Percentiles rank a stretch among this genome's conserved stretches.
phyloP scores from a whole-genome alignment of 2,113 vertebrate genomes.

The Thamnophis sirtalis region DNA sequence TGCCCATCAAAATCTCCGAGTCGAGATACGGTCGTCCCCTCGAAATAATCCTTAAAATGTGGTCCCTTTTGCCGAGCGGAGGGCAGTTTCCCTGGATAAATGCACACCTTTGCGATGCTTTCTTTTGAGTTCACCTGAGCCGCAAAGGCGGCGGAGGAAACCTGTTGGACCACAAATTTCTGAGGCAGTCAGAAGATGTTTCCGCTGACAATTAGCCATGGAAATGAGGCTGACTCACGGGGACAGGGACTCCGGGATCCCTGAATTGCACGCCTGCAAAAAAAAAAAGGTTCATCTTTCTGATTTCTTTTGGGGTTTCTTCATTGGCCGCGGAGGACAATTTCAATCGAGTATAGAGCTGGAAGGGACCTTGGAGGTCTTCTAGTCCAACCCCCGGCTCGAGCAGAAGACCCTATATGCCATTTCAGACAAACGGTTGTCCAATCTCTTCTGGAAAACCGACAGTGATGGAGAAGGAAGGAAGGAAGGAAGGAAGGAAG shows the following conservation, averaged over 20 bases:
- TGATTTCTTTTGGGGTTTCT: background rate
- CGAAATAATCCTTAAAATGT: background rate
- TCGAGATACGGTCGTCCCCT: background rate
- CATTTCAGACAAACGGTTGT: no score
- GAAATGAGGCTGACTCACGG: conserved; percentile 26
- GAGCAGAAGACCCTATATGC: no score
- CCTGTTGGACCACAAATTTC: conserved; percentile 61
- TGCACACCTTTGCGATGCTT: background rate
- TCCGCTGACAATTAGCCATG: conserved; percentile 44
- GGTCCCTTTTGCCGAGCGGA: background rate
- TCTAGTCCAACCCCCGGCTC: no score
- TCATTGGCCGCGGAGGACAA: background rate
- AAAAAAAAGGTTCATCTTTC: background rate
- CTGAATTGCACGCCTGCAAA: background rate
- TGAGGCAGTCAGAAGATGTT: conserved; percentile 42
- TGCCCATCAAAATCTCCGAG: background rate
- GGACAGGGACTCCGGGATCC: conserved; percentile 17
- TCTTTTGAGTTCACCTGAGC: conserved; percentile 31
- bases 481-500: no score
- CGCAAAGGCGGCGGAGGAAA: conserved; percentile 47
- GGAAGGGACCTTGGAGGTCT: no score
- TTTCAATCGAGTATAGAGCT: background rate
- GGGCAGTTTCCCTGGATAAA: background rate
- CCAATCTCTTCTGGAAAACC: no score
- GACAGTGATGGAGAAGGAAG: no score